phyloP scores from a whole-genome alignment of 2,888 invertebrate species.

The Sisyra terminalis region DNA sequence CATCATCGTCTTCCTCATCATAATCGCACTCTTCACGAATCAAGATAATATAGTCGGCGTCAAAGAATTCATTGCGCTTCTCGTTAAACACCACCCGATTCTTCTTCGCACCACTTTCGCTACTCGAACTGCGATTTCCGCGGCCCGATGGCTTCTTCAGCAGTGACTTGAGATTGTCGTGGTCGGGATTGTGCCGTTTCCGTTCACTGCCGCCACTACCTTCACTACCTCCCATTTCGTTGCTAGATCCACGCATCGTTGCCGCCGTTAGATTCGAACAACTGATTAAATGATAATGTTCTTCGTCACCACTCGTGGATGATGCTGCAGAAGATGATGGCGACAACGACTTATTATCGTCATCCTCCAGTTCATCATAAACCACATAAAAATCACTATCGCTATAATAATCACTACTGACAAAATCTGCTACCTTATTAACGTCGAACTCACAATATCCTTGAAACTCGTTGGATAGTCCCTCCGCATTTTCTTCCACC shows the following conservation, averaged over 20 bases:
- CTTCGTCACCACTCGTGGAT: conserved; percentile 6
- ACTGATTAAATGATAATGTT: conserved; percentile 6
- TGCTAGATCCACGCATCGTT: conserved; percentile 31
- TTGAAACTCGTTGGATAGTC: neutral
- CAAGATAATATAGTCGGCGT: conserved; percentile 81
- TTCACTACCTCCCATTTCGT: conserved; percentile 26
- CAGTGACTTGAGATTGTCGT: conserved; percentile 50
- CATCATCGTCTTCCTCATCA: conserved; percentile 60
- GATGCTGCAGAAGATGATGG: neutral
- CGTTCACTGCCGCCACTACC: conserved; percentile 30
- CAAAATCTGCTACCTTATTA: conserved; percentile 17
- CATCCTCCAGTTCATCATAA: conserved; percentile 25
- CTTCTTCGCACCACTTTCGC: conserved; percentile 29
- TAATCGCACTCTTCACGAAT: conserved; percentile 77
- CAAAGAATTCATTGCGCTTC: conserved; percentile 78
- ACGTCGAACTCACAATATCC: conserved; percentile 22
- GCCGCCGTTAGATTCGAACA: conserved; percentile 4
- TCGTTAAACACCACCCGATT: conserved; percentile 79
- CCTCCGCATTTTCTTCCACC: neutral
- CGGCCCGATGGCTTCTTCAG: conserved; percentile 57
- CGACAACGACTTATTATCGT: conserved; percentile 15
- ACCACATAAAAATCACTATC: conserved; percentile 18
- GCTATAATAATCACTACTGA: conserved; percentile 14
- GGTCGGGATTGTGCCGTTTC: conserved; percentile 38
- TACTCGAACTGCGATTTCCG: conserved; percentile 2